These are phyloP conservation scores for Propithecus coquereli DNA, from an alignment of 2,113 vertebrate genomes.

Conservation along the genomic window DNA sequence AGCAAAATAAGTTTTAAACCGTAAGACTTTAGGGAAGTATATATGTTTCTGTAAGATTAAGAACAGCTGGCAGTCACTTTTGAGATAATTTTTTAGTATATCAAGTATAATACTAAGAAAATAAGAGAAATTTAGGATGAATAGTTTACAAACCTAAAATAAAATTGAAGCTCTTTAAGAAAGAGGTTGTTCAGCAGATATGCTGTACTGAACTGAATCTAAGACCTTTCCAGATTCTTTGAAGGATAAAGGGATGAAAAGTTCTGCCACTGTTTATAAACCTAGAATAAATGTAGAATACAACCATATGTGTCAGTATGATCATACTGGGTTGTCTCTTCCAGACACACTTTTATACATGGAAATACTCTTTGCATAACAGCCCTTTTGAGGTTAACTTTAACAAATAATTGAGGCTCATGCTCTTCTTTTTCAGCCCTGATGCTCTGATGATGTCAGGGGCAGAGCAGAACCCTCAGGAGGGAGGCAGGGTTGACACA, in stretches of 20 bases:
- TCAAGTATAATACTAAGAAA: not conserved
- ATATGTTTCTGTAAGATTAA: not conserved
- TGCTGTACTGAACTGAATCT: not conserved
- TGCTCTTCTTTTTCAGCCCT: conserved; percentile 68
- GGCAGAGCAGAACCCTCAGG: conserved; percentile 54
- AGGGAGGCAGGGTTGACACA: conserved; percentile 61
- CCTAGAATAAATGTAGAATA: not conserved
- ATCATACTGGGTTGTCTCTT: not conserved
- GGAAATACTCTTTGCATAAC: conserved; percentile 35
- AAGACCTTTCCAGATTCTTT: not conserved
- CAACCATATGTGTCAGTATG: not conserved
- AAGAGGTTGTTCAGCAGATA: not conserved
- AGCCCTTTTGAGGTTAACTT: conserved; percentile 16
- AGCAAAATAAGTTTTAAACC: conserved; percentile 15
- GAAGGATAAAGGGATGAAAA: not conserved
- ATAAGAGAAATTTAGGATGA: not conserved
- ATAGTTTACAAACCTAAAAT: not conserved
- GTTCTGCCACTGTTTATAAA: not conserved
- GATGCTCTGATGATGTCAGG: conserved; percentile 66
- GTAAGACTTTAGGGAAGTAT: not conserved
- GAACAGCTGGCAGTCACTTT: not conserved
- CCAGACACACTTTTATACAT: not conserved
- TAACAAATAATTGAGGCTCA: conserved; percentile 60
- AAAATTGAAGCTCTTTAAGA: not conserved
- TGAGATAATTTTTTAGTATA: not conserved